Evolutionary conservation across 2,888 invertebrate genomes (phyloP), one percentile per base, ranked within the genome.

Genomic region (Agriopis marginaria): DNA sequence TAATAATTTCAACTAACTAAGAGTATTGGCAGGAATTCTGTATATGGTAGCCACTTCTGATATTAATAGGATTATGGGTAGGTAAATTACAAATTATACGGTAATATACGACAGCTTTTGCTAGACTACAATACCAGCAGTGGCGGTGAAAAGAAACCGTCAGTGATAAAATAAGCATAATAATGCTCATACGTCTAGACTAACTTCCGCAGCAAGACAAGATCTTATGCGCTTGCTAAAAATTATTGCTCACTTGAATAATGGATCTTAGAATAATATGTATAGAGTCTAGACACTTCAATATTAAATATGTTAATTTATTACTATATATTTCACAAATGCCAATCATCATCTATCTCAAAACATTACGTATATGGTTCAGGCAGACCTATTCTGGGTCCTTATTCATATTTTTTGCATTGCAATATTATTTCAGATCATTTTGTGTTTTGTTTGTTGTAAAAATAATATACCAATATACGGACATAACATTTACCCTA

Each of bases 91-190:
- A 23, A 23, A 23, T 23, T 23, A 23, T 23, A 23, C 17, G 17
- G 17, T 23, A 1, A 23, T 23, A 23, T 1, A 23, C 17, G 2
- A 23, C 17, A 50, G 14, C 17, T 50, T 50, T 50, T 17, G 3
- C 17, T 8, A 0, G 50, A 9, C 17, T 23, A 23, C 2, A 9
- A 50, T 9, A 17, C 14, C 9, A 9, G 50, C 50, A n/a, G 12
- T n/a, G 9, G 50, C 8, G 17, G 7, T 23, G 23, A 23, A 58
- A 58, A 23, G 58, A 58, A 58, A 58, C 44, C 45, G 7, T 8
- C 23, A 42, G n/a, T n/a, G 58, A 58, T 63, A 58, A 63, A 68
- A 68, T 63, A 53, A 70, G 17, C 64, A 60, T 61, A 54, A 23
- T 23, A 23, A 23, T 23, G 17, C 17, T 23, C 17, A 61, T 54